These are phyloP conservation scores for Probosciger aterrimus DNA, from an alignment of 2,113 vertebrate species.

Conservation along the genomic window DNA sequence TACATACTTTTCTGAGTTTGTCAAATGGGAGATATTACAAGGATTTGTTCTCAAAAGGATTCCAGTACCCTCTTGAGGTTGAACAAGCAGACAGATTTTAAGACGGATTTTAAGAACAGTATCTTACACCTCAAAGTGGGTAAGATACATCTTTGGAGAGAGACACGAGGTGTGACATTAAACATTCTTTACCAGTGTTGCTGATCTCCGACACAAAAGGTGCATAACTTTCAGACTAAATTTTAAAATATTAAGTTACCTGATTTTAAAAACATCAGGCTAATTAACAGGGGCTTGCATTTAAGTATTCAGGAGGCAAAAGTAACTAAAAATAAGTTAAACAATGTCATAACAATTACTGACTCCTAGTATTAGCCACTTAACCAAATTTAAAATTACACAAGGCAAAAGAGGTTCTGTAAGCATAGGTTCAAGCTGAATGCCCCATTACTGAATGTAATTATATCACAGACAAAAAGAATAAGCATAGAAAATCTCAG, in stretches of 20 bases:
- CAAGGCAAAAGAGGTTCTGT: neutral
- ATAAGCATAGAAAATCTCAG: neutral
- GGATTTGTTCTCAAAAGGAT: neutral
- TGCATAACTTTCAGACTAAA: neutral
- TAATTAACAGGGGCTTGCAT: neutral
- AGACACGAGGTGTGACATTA: neutral
- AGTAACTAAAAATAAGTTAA: neutral
- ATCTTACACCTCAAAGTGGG: neutral
- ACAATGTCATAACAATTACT: neutral
- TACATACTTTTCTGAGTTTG: neutral
- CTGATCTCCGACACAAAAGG: neutral
- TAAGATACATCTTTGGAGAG: neutral
- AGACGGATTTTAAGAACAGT: neutral
- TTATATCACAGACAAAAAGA: slow-evolving; percentile 13
- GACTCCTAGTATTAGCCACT: neutral
- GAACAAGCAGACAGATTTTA: neutral
- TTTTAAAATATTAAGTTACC: neutral
- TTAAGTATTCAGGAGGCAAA: slow-evolving; percentile 3
- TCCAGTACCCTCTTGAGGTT: neutral
- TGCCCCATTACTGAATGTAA: neutral
- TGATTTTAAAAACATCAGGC: neutral
- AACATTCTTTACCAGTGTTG: neutral
- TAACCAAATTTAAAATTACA: slow-evolving; percentile 2
- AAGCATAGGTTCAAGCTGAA: slow-evolving; percentile 21
- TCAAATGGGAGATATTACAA: neutral